phyloP scores from a whole-genome alignment of 2,888 invertebrate species.

The Tethea ocularis region DNA sequence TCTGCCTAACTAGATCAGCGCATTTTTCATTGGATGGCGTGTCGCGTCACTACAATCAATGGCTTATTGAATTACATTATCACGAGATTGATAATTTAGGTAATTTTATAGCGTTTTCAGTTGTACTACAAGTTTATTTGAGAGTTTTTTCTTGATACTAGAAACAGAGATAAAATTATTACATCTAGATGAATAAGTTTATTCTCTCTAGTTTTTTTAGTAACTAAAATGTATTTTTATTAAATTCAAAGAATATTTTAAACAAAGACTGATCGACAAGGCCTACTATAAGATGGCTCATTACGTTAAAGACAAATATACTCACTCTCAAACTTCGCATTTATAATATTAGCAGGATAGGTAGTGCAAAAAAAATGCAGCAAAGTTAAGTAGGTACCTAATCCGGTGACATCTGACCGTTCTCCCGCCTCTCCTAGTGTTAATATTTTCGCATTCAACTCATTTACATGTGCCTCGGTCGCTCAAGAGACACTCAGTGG shows the following conservation, averaged over 20 bases:
- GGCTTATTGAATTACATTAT: slow-evolving; percentile 49
- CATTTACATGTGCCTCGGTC: slow-evolving; percentile 53
- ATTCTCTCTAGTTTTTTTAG: no score
- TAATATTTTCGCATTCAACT: slow-evolving; percentile 60
- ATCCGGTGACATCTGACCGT: slow-evolving; percentile 22
- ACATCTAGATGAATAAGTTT: no score
- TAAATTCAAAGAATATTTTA: no score
- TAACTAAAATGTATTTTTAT: no score
- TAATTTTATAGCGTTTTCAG: slow-evolving; percentile 29
- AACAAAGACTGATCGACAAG: no score
- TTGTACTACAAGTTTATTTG: background rate
- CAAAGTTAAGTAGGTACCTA: background rate
- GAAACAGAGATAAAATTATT: no score
- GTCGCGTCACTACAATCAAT: slow-evolving; percentile 52
- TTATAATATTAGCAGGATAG: no score
- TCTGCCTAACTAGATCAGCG: slow-evolving; percentile 41
- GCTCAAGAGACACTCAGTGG: slow-evolving; percentile 41
- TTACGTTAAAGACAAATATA: no score
- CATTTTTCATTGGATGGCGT: slow-evolving; percentile 52
- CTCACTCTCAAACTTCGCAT: no score
- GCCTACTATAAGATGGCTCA: no score
- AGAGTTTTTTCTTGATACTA: background rate
- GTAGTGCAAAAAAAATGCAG: background rate
- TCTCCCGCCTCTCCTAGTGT: slow-evolving; percentile 29
- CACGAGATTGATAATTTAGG: slow-evolving; percentile 46